Evolutionary conservation across 1,140 invertebrate species (phyloP), one percentile per base, ranked within the genome.

Genomic region (Diachasmimorpha longicaudata): DNA sequence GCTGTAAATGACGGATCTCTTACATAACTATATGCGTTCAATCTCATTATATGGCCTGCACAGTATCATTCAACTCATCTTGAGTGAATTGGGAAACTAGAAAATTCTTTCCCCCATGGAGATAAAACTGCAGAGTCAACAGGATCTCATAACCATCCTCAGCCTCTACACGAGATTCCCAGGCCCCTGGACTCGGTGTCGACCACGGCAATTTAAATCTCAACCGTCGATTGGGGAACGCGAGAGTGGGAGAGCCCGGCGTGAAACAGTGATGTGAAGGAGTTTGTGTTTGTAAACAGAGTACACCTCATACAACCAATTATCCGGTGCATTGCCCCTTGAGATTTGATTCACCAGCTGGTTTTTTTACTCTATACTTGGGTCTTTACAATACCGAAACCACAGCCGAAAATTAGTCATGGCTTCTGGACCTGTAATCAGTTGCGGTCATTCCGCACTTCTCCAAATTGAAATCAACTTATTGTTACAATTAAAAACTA

Each of bases 151-250:
- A 13, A 8, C 58, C 4, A 14, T 19, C 19, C 58, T 23, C 58
- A 11, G 2, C 58, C 58, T n/a, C n/a, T 14, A 9, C 23, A 13
- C 25, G 58, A 23, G 21, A 52, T 72, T 75, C 72, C 48, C 63
- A 44, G 68, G 48, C 66, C 19, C 19, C 16, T 11, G 67, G 52
- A 23, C 25, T 68, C 36, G 76, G 55, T 74, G 72, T 68, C 75
- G 77, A 55, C 75, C 78, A 58, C 76, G 37, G 82, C 84, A 86
- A 86, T 86, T 86, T 86, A 86, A 86, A 86, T 86, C 85, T 85
- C 84, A 86, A 86, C 85, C 79, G 85, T 86, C 85, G 78, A 80
- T 76, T 75, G 73, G 74, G 74, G 81, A 78, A 81, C 78, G 79
- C 75, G 77, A 55, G 75, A 63, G 72, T 68, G 37, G 39, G 44